These are phyloP conservation scores for Amphipoea lucens DNA, from an alignment of 2,888 invertebrate species.

Conservation along the genomic window DNA sequence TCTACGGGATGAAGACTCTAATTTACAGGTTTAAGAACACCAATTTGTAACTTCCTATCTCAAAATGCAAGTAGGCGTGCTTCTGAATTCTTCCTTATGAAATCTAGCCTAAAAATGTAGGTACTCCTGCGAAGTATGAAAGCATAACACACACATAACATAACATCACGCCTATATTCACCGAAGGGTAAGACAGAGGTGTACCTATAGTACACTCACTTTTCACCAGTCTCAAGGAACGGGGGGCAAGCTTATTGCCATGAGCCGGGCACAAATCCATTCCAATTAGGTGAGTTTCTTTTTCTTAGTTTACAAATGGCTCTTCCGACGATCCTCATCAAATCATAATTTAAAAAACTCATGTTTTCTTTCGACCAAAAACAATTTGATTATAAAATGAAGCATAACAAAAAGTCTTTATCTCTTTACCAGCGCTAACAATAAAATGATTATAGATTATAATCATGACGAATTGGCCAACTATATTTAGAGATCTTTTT, in stretches of 20 bases:
- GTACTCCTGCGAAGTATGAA: background rate
- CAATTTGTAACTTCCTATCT: conserved; percentile 70
- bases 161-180: background rate
- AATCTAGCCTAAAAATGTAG: conserved; percentile 14
- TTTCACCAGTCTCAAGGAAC: background rate
- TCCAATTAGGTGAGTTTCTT: background rate
- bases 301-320: background rate
- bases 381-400: background rate
- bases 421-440: conserved; percentile 18
- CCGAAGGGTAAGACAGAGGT: background rate
- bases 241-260: background rate
- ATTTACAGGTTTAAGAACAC: conserved; percentile 64
- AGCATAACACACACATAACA: background rate
- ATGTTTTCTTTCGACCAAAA: background rate
- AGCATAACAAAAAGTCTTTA: conserved; percentile 22
- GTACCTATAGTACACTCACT: background rate
- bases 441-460: conserved; percentile 38
- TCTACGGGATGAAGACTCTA: conserved; percentile 61
- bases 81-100: conserved; percentile 23
- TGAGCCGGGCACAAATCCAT: background rate
- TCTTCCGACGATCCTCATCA: background rate
- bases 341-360: background rate
- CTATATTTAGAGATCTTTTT: conserved; percentile 31
- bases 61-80: conserved; percentile 63
- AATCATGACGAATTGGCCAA: conserved; percentile 22